Evolutionary conservation across 2,797 vertebrate genomes (phyloP), one percentile per base, ranked within the genome.

Genomic region (Nyctibius grandis): DNA sequence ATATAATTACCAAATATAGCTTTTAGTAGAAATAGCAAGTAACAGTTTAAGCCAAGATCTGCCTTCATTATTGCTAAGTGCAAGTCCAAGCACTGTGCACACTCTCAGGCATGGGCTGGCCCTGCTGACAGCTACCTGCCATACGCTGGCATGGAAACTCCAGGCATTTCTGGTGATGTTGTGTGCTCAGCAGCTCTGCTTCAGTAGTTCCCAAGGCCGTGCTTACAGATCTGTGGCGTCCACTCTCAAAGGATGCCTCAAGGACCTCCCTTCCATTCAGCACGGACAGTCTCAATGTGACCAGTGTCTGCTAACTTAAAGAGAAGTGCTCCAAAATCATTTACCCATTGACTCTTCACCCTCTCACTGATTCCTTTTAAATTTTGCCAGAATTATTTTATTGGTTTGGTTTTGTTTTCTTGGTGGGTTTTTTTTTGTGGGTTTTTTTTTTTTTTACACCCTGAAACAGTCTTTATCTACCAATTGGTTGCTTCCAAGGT

Each of bases 11-110:
- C 21, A 53, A 82, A 61, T 67, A 59, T 74, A 50, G 7, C n/a
- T 95, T 94, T 83, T 47, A 70, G 31, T 33, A 85, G 31, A 85
- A 91, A 79, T 60, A 64, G 10, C 9, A 84, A 91, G 16, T 77
- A 85, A 80, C 64, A 82, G 10, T 17, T 84, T 63, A 70, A 86
- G 59, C 31, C 3, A 42, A 38, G 25, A 16, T 85, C 22, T 90
- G 33, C 12, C 31, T 78, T 60, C 34, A 9, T 0, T 0, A 56
- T 83, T 31, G 6, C 22, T 26, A 59, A 63, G 31, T 44, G 25
- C 34, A 77, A 88, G 22, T 40, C 34, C 42, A 63, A 57, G 36
- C 59, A 28, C 38, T 50, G 2, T 47, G 34, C 16, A 5, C 11
- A 3, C 7, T 33, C 44, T 74, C 0, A 2, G 50, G 13, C 45